phyloP scores from a whole-genome alignment of 1,140 invertebrate genomes.

The Panulirus ornatus region DNA sequence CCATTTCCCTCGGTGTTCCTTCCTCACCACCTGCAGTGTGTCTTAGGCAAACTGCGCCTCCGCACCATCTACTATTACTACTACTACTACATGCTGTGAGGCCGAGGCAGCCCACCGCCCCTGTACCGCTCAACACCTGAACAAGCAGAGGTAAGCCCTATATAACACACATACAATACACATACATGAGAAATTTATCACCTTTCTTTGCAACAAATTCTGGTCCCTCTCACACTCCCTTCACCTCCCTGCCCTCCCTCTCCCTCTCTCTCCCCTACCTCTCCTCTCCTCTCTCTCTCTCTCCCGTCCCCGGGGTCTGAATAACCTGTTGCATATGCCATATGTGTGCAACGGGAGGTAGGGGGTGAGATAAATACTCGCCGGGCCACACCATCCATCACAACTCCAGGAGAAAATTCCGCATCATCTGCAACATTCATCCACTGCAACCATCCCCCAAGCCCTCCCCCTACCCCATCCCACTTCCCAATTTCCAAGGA shows the following conservation, averaged over 20 bases:
- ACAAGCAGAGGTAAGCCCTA: background rate
- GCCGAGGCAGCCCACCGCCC: no score
- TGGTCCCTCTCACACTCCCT: background rate
- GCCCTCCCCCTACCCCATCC: no score
- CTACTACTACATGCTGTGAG: no score
- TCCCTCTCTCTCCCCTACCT: background rate
- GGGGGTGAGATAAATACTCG: background rate
- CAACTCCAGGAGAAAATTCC: background rate
- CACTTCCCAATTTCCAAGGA: no score
- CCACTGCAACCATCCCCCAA: background rate
- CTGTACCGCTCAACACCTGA: background rate
- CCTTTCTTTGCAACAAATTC: background rate
- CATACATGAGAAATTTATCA: background rate
- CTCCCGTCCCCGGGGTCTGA: background rate
- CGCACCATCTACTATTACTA: no score
- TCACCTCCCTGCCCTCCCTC: background rate
- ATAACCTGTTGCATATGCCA: background rate
- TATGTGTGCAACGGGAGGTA: background rate
- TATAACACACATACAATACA: background rate
- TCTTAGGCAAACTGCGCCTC: no score
- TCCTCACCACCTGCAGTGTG: no score
- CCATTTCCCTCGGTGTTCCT: no score
- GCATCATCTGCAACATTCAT: background rate
- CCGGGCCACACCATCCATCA: background rate
- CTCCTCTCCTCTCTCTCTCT: background rate